Evolutionary conservation across 1,140 invertebrate genomes (phyloP).

Genomic region (Drosophila ogumai): DNA sequence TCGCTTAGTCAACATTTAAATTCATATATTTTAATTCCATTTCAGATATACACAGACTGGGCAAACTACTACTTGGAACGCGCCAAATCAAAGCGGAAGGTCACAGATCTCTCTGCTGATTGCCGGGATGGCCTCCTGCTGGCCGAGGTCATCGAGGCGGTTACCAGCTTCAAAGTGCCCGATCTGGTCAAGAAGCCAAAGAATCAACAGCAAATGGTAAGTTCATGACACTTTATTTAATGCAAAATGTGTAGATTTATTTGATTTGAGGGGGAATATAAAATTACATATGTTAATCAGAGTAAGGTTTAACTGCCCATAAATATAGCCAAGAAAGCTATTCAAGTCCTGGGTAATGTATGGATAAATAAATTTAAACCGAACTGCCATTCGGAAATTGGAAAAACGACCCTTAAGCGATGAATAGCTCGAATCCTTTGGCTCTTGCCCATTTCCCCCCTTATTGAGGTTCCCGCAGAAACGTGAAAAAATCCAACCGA

Average conservation of each 20-base stretch:
- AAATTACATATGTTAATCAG: not conserved
- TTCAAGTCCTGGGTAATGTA: not conserved
- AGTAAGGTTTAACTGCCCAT: not conserved
- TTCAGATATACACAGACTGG: conserved; percentile 98
- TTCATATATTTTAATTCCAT: conserved; percentile 8
- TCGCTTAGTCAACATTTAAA: conserved; percentile 41
- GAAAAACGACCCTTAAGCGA: conserved; percentile 6
- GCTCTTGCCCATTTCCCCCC: conserved; percentile 15
- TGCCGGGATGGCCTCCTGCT: conserved; percentile 95
- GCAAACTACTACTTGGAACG: conserved; percentile 98
- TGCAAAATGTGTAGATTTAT: not conserved
- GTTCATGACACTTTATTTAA: conserved; percentile 78
- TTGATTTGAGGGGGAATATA: not conserved
- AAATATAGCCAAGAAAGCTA: not conserved
- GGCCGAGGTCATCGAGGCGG: conserved; percentile 96
- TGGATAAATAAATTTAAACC: conserved; percentile 23
- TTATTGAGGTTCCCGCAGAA: conserved; percentile 10
- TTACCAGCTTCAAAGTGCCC: conserved; percentile 95
- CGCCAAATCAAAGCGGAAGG: conserved; percentile 92
- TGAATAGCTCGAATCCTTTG: conserved; percentile 35
- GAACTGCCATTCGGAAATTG: not conserved
- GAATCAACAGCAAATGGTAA: conserved; percentile 96
- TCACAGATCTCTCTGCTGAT: conserved; percentile 94
- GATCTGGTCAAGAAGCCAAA: conserved; percentile 95
- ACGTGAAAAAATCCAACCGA: conserved; percentile 66